A percentile compares a stretch with the other conserved stretches of the same genome.
These are phyloP conservation scores for Zoanthus sansibaricus DNA, from an alignment of 92 coral and sea anemone species.

Conservation along the genomic window DNA sequence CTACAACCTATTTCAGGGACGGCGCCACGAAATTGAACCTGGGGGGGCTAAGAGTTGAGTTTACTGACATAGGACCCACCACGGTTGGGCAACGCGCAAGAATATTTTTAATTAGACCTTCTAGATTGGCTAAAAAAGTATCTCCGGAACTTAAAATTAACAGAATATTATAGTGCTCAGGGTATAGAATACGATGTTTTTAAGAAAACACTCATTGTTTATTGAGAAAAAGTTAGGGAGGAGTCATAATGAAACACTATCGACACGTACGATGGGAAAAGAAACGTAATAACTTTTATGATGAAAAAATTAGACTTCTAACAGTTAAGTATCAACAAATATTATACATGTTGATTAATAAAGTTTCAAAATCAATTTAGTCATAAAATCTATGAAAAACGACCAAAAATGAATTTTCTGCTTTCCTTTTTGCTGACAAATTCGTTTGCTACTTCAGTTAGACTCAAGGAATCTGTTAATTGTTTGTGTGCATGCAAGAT, in stretches of 20 bases:
- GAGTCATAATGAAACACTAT: slow-evolving; percentile 26
- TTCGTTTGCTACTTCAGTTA: slow-evolving; percentile 58
- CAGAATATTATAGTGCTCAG: slow-evolving; percentile 4
- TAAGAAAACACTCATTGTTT: slow-evolving; percentile 21
- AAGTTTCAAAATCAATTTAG: slow-evolving; percentile 24
- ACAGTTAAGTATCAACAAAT: slow-evolving; percentile 25
- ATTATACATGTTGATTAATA: slow-evolving; percentile 24
- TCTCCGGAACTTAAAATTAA: slow-evolving; percentile 3
- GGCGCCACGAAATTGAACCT: too few relatives aligned
- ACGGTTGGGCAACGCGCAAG: not conserved
- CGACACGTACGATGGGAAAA: slow-evolving; percentile 28
- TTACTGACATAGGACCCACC: too few relatives aligned
- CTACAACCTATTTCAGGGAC: too few relatives aligned
- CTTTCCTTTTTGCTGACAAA: slow-evolving; percentile 58
- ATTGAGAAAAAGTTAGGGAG: slow-evolving; percentile 26
- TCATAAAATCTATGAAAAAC: slow-evolving; percentile 46
- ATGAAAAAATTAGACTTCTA: slow-evolving; percentile 24
- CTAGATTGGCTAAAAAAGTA: slow-evolving; percentile 2
- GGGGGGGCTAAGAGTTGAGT: too few relatives aligned
- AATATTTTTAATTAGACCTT: slow-evolving; percentile 1
- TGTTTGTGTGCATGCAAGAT: slow-evolving; percentile 65
- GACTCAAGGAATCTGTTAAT: slow-evolving; percentile 51
- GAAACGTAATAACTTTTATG: slow-evolving; percentile 25
- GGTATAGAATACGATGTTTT: slow-evolving; percentile 3
- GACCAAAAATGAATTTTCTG: slow-evolving; percentile 56